A percentile compares a stretch with the other conserved stretches of the same genome.
Evolutionary conservation across 2,888 invertebrate genomes (phyloP).

Genomic region (Polylopha cassiicola): DNA sequence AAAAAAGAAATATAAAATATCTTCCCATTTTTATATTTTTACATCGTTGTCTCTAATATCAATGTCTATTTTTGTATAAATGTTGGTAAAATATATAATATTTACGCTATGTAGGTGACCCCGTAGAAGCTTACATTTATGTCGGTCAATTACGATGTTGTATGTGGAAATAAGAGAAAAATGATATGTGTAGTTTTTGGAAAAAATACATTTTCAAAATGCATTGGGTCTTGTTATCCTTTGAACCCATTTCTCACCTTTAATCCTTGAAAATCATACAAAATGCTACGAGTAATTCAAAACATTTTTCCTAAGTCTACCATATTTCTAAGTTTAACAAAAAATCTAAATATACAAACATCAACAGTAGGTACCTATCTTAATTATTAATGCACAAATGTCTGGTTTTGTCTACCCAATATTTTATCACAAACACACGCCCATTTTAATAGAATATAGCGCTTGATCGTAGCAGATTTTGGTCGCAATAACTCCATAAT

Average conservation of each 20-base stretch:
- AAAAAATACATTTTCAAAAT: constrained; percentile 14
- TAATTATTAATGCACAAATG: constrained; percentile 9
- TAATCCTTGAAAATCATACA: background rate
- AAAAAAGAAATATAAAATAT: no score
- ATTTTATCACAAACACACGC: constrained; percentile 5
- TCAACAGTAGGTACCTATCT: background rate
- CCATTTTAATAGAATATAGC: constrained; percentile 2
- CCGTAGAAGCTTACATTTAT: constrained; percentile 20
- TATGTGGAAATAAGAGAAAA: no score
- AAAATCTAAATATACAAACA: background rate
- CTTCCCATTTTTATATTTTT: constrained; percentile 22
- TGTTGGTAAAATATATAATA: constrained; percentile 30
- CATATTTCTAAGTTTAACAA: no score
- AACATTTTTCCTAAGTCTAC: no score
- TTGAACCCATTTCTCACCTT: background rate
- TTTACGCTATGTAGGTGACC: constrained; percentile 7
- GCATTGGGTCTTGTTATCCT: constrained; percentile 2
- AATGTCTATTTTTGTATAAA: constrained; percentile 56
- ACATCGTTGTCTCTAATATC: constrained; percentile 28
- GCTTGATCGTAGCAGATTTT: constrained; percentile 26
- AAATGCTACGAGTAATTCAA: no score
- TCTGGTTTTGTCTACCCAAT: constrained; percentile 4
- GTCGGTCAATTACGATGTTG: constrained; percentile 23
- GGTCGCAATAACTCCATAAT: constrained; percentile 39
- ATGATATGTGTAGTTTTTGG: constrained; percentile 7